These are phyloP conservation scores for Actenoides hombroni DNA, from an alignment of 2,113 vertebrate species.

Conservation along the genomic window DNA sequence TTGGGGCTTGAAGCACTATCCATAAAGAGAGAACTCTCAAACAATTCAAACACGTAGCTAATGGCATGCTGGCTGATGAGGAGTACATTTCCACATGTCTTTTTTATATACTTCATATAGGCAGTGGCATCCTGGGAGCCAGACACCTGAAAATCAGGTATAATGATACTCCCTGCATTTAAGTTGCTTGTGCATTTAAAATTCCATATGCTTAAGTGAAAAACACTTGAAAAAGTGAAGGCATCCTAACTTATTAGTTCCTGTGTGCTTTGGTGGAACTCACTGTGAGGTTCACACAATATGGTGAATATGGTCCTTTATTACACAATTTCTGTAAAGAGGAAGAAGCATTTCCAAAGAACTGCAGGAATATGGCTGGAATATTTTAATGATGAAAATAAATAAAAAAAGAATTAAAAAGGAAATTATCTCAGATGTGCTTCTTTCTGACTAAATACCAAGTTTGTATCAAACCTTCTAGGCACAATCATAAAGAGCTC, in stretches of 20 bases:
- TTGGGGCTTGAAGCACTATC: neutral
- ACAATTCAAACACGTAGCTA: neutral
- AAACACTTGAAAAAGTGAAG: neutral
- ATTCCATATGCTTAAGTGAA: neutral
- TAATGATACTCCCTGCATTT: neutral
- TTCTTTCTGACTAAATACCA: neutral
- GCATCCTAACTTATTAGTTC: neutral
- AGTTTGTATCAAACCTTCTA: slow-evolving; percentile 31
- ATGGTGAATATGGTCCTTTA: neutral
- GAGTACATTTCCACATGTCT: neutral
- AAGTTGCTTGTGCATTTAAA: neutral
- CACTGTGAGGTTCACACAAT: neutral
- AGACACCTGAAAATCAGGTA: neutral
- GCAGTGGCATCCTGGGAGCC: neutral
- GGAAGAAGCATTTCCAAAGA: neutral
- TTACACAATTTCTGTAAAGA: neutral
- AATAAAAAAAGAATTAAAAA: neutral
- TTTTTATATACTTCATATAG: neutral
- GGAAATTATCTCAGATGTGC: neutral
- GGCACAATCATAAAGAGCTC: slow-evolving; percentile 4
- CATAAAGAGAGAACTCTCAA: neutral
- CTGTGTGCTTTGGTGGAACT: neutral
- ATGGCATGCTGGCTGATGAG: neutral
- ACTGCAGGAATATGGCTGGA: neutral
- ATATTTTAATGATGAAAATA: neutral